Base-by-base conservation (phyloP, 2,888 invertebrate species). In the Plusia festucae region DNA sequence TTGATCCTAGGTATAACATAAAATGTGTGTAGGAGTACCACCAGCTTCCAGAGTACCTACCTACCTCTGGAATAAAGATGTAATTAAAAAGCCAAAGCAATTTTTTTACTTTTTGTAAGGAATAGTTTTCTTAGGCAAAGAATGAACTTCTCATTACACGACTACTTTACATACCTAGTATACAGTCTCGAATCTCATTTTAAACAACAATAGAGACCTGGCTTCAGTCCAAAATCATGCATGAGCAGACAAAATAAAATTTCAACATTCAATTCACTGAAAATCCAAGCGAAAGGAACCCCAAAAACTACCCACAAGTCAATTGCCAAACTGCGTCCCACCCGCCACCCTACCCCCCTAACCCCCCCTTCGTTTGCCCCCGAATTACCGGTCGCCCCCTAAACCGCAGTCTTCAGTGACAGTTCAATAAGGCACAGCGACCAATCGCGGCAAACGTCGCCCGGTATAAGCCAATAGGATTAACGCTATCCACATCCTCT, bases 401-500 rank as follows among this genome's bases (percentile, higher is more conserved):
- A 89, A 93, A 93, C 93, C 91, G 88, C 92, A 89, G 91, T 92
- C 92, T 91, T 92, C 94, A 92, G 93, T 94, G 95, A 94, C 94
- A 94, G 94, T 94, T 94, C 94, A 95, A 94, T 94, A 94, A 92
- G 92, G 92, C 93, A 93, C 89, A 81, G 87, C 92, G 92, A 94
- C 95, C 95, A 95, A 95, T 95, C 93, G 89, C 86, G 90, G 94
- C 94, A 95, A 95, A 95, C 93, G 93, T 95, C 95, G 95, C 89
- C 90, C 83, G 86, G 91, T 94, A 93, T 95, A 95, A 94, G 94
- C 95, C 95, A 95, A 94, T 94, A 93, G 95, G 95, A 95, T 95
- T 95, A 95, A 91, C 94, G 92, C 87, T 91, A 85, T 83, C 44
- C 67, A 70, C 70, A 80, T 91, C 92, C 86, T 89, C 76, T 74